phyloP scores from a whole-genome alignment of 2,113 vertebrate genomes.

The Garra rufa region DNA sequence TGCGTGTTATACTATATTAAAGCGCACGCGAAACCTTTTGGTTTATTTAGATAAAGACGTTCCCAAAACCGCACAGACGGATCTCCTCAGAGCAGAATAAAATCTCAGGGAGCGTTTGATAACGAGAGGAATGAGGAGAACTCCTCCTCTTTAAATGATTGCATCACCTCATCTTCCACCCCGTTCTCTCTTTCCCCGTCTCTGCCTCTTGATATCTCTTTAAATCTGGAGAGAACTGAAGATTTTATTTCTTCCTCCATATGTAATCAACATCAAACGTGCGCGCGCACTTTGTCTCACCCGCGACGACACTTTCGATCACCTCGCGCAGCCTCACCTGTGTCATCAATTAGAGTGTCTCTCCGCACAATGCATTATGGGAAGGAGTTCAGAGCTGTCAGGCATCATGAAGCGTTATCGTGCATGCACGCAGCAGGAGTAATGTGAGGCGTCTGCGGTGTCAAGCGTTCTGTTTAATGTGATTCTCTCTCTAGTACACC shows the following conservation, averaged over 20 bases:
- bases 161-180: conserved; percentile 51
- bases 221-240: conserved; percentile 33
- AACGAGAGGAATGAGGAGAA: conserved; percentile 5
- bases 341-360: conserved; percentile 54
- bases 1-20: conserved; percentile 59
- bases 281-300: conserved; percentile 12
- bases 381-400: conserved; percentile 49
- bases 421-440: conserved; percentile 20
- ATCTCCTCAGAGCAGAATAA: conserved; percentile 33
- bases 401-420: conserved; percentile 45
- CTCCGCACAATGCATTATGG: conserved; percentile 28
- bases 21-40: conserved; percentile 35
- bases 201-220: conserved; percentile 11
- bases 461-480: conserved; percentile 51
- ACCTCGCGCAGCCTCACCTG: conserved; percentile 27
- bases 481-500: conserved; percentile 33
- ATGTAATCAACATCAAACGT: conserved; percentile 40
- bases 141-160: conserved; percentile 51
- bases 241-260: conserved; percentile 40
- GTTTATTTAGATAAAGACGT: conserved; percentile 49
- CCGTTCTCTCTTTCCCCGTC: conserved; percentile 10
- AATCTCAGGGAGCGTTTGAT: conserved; percentile 58
- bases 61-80: conserved; percentile 17
- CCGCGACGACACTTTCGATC: conserved; percentile 34
- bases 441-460: conserved; percentile 40